Evolutionary conservation across 1,140 invertebrate species (phyloP), one percentile per base, ranked within the genome.

Genomic region (Monochamus saltuarius): DNA sequence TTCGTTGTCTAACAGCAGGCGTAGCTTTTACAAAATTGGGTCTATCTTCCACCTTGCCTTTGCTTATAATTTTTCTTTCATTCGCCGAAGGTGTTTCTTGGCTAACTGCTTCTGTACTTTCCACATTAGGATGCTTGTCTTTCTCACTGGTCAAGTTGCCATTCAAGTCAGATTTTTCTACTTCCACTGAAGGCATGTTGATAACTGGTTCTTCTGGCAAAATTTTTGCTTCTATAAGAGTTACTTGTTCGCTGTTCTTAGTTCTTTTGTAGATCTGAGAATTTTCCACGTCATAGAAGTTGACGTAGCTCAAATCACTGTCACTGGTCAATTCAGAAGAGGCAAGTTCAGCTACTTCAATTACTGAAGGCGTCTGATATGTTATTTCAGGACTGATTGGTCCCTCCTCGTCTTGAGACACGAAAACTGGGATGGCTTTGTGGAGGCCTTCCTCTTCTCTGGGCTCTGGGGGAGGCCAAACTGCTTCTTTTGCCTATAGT

Each of bases 301-400:
- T 69, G 17, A 70, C 65, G 35, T 64, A 66, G 53, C 70, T 74
- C 46, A 66, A 43, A 56, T 74, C 72, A 10, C 69, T 73, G 52
- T 73, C 69, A 16, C 69, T 73, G 2, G 72, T 72, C 9, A 70
- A 58, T 66, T 60, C 10, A 46, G 34, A 16, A 46, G 36, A 10
- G n/a, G 22, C 22, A 7, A 39, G 7, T 22, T 54, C 17, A 8
- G 36, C 9, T 54, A 9, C 37, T 38, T 46, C 6, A 1, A n/a
- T 29, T 39, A 22, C 11, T 4, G 29, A 19, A 10, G 17, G n/a
- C 17, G 29, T 10, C 11, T 47, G 13, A 13, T n/a, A 11, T 9
- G 17, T 13, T 17, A 13, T 40, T 40, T 14, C 16, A 47, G 0
- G 16, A 17, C n/a, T n/a, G 16, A 22, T 38, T 7, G 55, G 45